Conservation (phyloP, 2,888 invertebrate genomes). For the Meteorus cinctellus region DNA sequence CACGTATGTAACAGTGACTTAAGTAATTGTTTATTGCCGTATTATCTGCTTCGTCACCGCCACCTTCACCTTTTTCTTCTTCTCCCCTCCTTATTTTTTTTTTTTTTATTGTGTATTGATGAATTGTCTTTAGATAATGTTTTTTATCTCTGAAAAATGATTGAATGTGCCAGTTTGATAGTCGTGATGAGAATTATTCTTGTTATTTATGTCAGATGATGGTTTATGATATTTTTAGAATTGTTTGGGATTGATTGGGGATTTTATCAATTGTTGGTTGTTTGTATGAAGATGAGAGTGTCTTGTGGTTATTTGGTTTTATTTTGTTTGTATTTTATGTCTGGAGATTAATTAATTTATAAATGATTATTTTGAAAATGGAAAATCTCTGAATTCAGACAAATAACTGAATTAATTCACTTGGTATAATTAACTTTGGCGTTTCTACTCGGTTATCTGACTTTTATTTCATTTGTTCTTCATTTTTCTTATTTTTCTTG, state of each 20-base stretch:
- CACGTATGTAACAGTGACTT: slow-evolving; percentile 69
- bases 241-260: no score
- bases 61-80: slow-evolving; percentile 37
- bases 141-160: not conserved
- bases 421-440: slow-evolving; percentile 65
- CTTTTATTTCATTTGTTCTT: not conserved
- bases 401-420: slow-evolving; percentile 69
- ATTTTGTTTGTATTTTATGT: no score
- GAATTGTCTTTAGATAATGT: not conserved
- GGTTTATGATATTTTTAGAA: no score
- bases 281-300: no score
- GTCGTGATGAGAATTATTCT: no score
- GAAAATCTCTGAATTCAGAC: slow-evolving; percentile 47
- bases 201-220: no score
- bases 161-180: no score
- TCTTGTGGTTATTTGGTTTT: no score
- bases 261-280: no score
- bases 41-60: slow-evolving; percentile 55
- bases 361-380: not conserved
- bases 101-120: slow-evolving; percentile 34
- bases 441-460: not conserved
- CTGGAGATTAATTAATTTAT: not conserved
- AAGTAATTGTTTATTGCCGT: slow-evolving; percentile 72
- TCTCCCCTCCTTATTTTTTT: not conserved
- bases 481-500: not conserved